A percentile compares a stretch with the other conserved stretches of the same genome.
Conservation (phyloP, 2,888 invertebrate species). For the Xanthostigma xanthostigma region DNA sequence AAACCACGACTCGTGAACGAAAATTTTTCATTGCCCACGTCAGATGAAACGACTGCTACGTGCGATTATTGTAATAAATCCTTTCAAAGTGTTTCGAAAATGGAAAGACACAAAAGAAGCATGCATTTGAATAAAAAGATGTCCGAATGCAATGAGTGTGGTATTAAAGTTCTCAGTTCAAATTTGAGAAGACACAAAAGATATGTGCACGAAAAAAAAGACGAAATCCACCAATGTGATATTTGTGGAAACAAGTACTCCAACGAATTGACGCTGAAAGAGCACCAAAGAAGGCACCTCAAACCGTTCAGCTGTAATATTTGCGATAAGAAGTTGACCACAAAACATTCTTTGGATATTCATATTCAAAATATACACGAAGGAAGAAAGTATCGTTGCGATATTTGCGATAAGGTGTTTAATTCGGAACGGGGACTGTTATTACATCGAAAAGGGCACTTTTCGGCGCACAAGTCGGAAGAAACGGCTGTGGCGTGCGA, state of each 20-base stretch:
- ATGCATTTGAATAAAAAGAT: too few relatives aligned
- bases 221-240: neutral
- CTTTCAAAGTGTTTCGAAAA: too few relatives aligned
- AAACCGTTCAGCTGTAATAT: neutral
- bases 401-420: conserved; percentile 4
- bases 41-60: too few relatives aligned
- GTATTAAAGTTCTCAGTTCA: conserved; percentile 8
- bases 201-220: neutral
- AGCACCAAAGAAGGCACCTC: neutral
- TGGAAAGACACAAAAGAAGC: too few relatives aligned
- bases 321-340: neutral
- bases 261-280: neutral
- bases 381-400: neutral
- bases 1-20: too few relatives aligned
- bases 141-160: too few relatives aligned
- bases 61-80: too few relatives aligned
- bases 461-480: neutral
- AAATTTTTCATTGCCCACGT: too few relatives aligned
- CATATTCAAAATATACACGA: conserved; percentile 1
- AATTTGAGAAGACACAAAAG: conserved; percentile 16
- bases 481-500: too few relatives aligned
- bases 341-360: neutral
- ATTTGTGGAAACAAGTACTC: conserved; percentile 2
- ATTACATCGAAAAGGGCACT: neutral
- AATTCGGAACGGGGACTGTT: conserved; percentile 1